Evolutionary conservation across 2,113 vertebrate genomes (phyloP).

Genomic region (Corythornis madagascariensis): DNA sequence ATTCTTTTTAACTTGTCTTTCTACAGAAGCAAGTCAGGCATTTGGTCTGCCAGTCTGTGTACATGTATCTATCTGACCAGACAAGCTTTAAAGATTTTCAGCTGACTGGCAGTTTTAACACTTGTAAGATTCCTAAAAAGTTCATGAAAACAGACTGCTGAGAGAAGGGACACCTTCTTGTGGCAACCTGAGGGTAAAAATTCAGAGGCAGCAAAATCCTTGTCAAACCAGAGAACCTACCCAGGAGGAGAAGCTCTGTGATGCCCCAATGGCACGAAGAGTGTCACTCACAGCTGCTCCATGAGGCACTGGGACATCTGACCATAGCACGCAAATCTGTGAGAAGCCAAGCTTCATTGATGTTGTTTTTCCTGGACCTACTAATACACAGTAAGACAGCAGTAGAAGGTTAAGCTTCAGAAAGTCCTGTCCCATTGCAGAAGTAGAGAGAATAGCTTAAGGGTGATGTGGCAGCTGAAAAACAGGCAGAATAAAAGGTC

Average conservation of each 20-base stretch:
- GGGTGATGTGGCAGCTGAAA: background rate
- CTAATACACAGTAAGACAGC: background rate
- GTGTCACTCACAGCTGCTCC: background rate
- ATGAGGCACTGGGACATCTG: background rate
- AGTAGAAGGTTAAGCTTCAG: background rate
- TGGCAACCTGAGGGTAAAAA: background rate
- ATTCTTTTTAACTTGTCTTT: slow-evolving; percentile 8
- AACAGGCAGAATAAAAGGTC: background rate
- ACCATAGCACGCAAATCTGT: background rate
- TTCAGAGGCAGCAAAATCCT: background rate
- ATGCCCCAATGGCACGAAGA: background rate
- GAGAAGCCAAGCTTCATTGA: background rate
- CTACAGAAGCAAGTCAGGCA: background rate
- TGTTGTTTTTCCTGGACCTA: background rate
- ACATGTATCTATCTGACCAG: background rate
- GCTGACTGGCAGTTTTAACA: slow-evolving; percentile 7
- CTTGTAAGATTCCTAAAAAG: background rate
- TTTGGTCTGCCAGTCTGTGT: background rate
- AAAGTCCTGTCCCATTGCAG: background rate
- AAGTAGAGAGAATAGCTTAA: background rate
- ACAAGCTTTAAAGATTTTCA: slow-evolving; percentile 10
- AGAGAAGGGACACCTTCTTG: background rate
- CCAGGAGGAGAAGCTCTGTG: background rate
- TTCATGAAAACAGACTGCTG: background rate
- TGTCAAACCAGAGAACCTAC: background rate